Percentiles rank a stretch among this genome's conserved stretches.
Conservation (phyloP, 2,888 invertebrate genomes). For the Saturnia pavonia region DNA sequence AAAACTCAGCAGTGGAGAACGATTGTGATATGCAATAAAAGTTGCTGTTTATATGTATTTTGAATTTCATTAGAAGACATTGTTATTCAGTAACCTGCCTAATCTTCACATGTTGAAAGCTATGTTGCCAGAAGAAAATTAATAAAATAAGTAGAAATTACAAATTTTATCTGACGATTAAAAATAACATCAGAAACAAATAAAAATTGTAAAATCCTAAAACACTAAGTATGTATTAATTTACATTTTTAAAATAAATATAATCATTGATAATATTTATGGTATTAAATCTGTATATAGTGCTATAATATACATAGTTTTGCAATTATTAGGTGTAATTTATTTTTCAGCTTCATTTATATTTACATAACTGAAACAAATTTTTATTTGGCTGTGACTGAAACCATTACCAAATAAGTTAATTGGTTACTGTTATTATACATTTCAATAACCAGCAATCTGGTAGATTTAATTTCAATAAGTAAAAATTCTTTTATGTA, state of each 20-base stretch:
- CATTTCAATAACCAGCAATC: too few relatives aligned
- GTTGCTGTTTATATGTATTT: constrained; percentile 34
- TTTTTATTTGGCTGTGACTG: too few relatives aligned
- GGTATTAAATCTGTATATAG: not conserved
- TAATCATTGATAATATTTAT: not conserved
- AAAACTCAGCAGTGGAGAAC: constrained; percentile 36
- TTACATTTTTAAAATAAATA: too few relatives aligned
- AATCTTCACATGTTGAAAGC: not conserved
- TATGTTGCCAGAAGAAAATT: not conserved
- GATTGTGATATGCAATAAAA: constrained; percentile 63
- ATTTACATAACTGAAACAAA: not conserved
- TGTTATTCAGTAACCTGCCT: not conserved
- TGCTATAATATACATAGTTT: too few relatives aligned
- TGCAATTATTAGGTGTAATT: not conserved
- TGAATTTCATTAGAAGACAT: not conserved
- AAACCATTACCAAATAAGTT: too few relatives aligned
- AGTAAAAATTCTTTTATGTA: too few relatives aligned
- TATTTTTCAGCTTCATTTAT: too few relatives aligned
- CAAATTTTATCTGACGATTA: not conserved
- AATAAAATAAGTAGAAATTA: not conserved
- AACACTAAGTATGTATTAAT: too few relatives aligned
- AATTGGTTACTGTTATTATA: too few relatives aligned
- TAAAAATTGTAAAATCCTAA: too few relatives aligned
- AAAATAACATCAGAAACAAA: too few relatives aligned
- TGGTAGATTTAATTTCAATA: too few relatives aligned